Base-by-base conservation (phyloP, 2,797 vertebrate genomes). In the Hydrolagus colliei region DNA sequence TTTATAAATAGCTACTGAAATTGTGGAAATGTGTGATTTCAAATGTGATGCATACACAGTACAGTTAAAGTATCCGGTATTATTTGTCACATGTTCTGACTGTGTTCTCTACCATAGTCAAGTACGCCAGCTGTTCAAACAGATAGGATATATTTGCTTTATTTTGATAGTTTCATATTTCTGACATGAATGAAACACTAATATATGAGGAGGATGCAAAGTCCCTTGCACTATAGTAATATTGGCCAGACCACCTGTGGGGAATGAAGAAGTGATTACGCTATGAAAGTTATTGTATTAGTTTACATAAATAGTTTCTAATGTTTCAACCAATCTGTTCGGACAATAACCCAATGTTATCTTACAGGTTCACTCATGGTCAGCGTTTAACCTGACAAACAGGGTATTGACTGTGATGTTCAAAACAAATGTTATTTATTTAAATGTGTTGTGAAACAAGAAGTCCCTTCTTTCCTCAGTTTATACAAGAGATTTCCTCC, bases 361-460 rank as follows among this genome's bases (percentile, higher is more conserved):
- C 90, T 90, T 89, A 89, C 90, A 87, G 89, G 85, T 88, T 87
- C 88, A 89, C 91, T 93, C 93, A 90, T 91, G 91, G 91, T 93
- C 87, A 91, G 91, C 91, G 91, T 89, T 92, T 90, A 52, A 92
- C 92, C 91, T 91, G 90, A 88, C 91, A 92, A 52, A 52, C 41
- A 52, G 41, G 41, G 41, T 92, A 93, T 93, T 90, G 93, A 91
- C 90, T 92, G 95, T 95, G 94, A 94, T 95, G 94, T 94, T 94
- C 94, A 93, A 95, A 94, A 94, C 93, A 94, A 84, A 84, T 11
- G 41, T 84, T 84, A 41, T 18, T 71, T 82, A 82, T 67, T 68
- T 71, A 71, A 84, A 68, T 84, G 65, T 41, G n/a, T 41, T 71
- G 65, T 68, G 79, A 71, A 68, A 84, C 79, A 84, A 84, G 79